These are phyloP conservation scores for Noctua janthe DNA, from an alignment of 2,888 invertebrate genomes.

Conservation along the genomic window DNA sequence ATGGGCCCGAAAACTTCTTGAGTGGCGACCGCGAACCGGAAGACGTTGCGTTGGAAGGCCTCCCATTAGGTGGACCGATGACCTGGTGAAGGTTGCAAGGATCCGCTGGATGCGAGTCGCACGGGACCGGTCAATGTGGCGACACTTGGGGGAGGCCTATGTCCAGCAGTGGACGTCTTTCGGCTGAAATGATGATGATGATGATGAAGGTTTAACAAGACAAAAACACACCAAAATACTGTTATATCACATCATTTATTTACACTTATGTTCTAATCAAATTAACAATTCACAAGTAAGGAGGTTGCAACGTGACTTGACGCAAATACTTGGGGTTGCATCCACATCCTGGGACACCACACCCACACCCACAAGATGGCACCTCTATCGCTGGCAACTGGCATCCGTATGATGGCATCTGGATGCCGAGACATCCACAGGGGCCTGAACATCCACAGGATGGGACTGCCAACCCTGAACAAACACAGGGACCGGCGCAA, in stretches of 20 bases:
- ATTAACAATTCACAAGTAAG: constrained; percentile 72
- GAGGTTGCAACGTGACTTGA: constrained; percentile 79
- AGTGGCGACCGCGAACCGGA: too few relatives aligned
- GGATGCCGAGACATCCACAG: constrained; percentile 51
- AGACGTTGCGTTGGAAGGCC: too few relatives aligned
- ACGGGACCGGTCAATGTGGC: too few relatives aligned
- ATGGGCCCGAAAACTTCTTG: too few relatives aligned
- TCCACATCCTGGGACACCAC: constrained; percentile 36
- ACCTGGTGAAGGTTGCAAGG: too few relatives aligned
- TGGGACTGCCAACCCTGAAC: neutral
- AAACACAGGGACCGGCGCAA: constrained; percentile 36
- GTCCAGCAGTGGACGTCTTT: too few relatives aligned
- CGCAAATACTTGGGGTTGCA: constrained; percentile 70
- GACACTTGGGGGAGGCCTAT: too few relatives aligned
- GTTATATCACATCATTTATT: constrained; percentile 33
- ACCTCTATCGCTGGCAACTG: constrained; percentile 51
- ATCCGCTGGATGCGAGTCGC: too few relatives aligned
- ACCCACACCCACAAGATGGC: constrained; percentile 52
- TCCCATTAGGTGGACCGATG: too few relatives aligned
- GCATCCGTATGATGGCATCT: constrained; percentile 53
- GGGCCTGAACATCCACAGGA: constrained; percentile 52
- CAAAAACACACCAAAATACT: constrained; percentile 1
- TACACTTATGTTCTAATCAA: neutral
- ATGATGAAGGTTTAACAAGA: neutral
- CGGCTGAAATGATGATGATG: too few relatives aligned